Base-by-base conservation (phyloP, 2,888 invertebrate species). In the Tiphia femorata region DNA sequence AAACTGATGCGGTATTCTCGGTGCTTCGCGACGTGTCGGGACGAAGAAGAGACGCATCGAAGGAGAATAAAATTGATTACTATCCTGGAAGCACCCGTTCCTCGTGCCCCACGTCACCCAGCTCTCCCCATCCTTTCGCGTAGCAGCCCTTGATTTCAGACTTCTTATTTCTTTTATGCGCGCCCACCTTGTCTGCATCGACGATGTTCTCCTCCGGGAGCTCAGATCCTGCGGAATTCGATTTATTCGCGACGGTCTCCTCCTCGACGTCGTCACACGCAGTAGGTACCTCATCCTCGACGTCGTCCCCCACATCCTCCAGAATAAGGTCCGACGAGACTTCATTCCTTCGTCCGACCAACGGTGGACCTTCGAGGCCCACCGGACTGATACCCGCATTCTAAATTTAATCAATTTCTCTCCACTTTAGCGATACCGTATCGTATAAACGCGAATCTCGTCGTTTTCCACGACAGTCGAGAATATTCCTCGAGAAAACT, bases 61-160 rank as follows among this genome's bases (percentile, higher is more conserved):
- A 3, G 41, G 6, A 23, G 41, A 49, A 27, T 29, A 41, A 41
- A 41, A 41, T 33, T 29, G 49, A 49, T 37, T 37, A 25, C 25
- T 8, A 4, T 19, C 44, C 10, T n/a, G n/a, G n/a, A n/a, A n/a
- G n/a, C n/a, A n/a, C n/a, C n/a, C n/a, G n/a, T n/a, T n/a, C 44
- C 8, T 27, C 27, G 20, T 10, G 12, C 21, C 17, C n/a, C 20
- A 12, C 12, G 27, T 27, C 12, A 12, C 2, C 33, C 12, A 2
- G 4, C 33, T 6, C 25, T n/a, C 14, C 33, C 2, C 33, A 1
- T 8, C 7, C 33, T 4, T 8, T 14, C 8, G 3, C 25, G 25
- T 25, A 25, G 33, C 14, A 17, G 21, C 14, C 1, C 20, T 38
- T 42, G 35, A 27, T 43, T 52, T 41, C 29, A 12, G 6, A 16